Evolutionary conservation across 92 coral and sea anemone species (phyloP), one percentile per base, ranked within the genome.

Genomic region (Umimayanthus chanpuru): DNA sequence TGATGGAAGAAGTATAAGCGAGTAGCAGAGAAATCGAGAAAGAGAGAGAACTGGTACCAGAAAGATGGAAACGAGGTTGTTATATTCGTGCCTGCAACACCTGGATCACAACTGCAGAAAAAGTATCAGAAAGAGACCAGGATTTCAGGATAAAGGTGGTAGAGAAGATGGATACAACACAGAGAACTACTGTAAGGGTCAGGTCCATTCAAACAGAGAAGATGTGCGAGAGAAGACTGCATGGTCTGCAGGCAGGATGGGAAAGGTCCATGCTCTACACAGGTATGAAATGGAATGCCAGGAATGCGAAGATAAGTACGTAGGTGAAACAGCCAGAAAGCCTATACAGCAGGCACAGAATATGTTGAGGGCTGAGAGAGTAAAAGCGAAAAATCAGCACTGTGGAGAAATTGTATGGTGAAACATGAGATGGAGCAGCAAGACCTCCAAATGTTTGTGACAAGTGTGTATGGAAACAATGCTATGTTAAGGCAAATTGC

Each of bases 221-320:
- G 71, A 44, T 73, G 70, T 44, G 71, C 32, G 78, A 85, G 88
- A 85, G 70, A 85, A 18, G 88, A 85, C 36, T 85, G 88, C 81
- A 30, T 85, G 32, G 81, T 85, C 39, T 61, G 66, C 90, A 55
- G 16, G 23, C 38, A 50, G 72, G 85, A 32, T 4, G 77, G 85
- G 11, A 87, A 39, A 77, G 64, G 81, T 47, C 81, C 75, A 70
- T 70, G 28, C 75, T 15, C 75, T 70, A 70, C 28, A 70, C 75
- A 70, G 10, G 53, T 47, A 47, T 47, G 53, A 4, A 47, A 47
- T 47, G 4, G 53, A 47, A 47, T 47, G 10, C 78, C 89, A 65
- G 47, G 76, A 64, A 43, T 53, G 66, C 72, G 26, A 87, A 43
- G 39, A 58, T 65, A 50, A 47, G 53, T 47, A 47, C 9, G 53